Evolutionary conservation across 2,888 invertebrate species (phyloP), one percentile per base, ranked within the genome.

Genomic region (Dinocampus coccinellae): DNA sequence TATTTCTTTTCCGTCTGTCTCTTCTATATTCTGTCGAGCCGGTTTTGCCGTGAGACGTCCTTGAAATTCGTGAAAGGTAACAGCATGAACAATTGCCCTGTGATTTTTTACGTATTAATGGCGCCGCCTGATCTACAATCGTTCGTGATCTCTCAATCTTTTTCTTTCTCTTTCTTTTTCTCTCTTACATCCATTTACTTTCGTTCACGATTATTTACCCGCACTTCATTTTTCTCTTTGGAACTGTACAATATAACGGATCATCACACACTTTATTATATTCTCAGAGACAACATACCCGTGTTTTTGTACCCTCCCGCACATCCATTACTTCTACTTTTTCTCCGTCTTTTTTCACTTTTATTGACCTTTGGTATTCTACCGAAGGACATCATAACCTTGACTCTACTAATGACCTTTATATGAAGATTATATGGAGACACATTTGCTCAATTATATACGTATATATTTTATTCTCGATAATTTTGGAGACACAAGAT

Each of bases 11-110:
- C 4, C 1, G 6, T 47, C 16, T 7, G 6, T 16, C 39, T 22
- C 26, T 47, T 52, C 34, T 58, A 16, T 55, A 55, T 58, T 39
- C 42, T 68, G 60, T 29, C 3, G 39, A 66, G 39, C 66, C 60
- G 64, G 64, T 65, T 70, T 68, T 67, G 24, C 53, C 34, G 39
- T 16, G 53, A 13, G 84, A 83, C 84, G 86, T 86, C 86, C 86
- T 86, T 86, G 86, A 86, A 85, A 85, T 85, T 85, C 85, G 84
- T 84, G 83, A 82, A 83, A 81, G 81, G 83, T 82, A 79, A 47
- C 47, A 47, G 47, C 47, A 47, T 16, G 81, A 84, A 82, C 84
- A 82, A 82, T 78, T 76, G 69, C 47, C 16, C n/a, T 47, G 53
- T 64, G 67, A 66, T 61, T 60, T 70, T n/a, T 70, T 65, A 69